Conservation (phyloP, 2,888 invertebrate genomes). For the Synanthedon formicaeformis region DNA sequence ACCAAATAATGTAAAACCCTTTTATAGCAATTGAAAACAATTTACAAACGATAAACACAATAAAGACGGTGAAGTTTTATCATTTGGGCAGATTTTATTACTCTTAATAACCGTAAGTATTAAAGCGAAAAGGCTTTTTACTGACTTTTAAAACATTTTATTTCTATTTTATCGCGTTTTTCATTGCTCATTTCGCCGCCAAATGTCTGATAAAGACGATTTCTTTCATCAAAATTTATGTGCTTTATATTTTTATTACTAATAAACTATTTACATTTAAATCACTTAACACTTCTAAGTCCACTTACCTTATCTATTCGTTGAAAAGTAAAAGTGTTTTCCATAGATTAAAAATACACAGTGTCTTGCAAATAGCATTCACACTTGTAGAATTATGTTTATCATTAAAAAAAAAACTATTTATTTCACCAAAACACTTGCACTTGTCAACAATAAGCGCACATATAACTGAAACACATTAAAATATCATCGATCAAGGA, state of each 20-base stretch:
- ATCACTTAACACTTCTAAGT: background rate
- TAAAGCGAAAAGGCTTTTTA: conserved; percentile 14
- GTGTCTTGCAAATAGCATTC: too few species aligned
- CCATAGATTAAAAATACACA: too few species aligned
- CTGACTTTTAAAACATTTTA: conserved; percentile 1
- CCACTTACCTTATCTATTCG: background rate
- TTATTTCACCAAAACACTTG: background rate
- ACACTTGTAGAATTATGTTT: background rate
- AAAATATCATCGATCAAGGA: conserved; percentile 23
- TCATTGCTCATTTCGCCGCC: conserved; percentile 2
- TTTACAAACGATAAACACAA: conserved; percentile 6
- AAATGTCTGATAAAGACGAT: conserved; percentile 1
- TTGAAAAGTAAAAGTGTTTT: background rate
- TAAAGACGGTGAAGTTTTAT: conserved; percentile 17
- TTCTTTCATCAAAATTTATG: conserved; percentile 3
- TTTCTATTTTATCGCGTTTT: conserved; percentile 4
- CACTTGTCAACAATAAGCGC: conserved; percentile 7
- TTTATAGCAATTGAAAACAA: background rate
- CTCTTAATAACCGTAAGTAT: conserved; percentile 12
- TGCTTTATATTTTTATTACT: conserved; percentile 1
- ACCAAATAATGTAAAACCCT: too few species aligned
- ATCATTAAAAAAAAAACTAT: background rate
- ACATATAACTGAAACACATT: conserved; percentile 33
- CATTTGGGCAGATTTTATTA: conserved; percentile 17
- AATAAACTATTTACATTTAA: background rate